Evolutionary conservation across 2,797 vertebrate species (phyloP).

Genomic region (Squalus acanthias): DNA sequence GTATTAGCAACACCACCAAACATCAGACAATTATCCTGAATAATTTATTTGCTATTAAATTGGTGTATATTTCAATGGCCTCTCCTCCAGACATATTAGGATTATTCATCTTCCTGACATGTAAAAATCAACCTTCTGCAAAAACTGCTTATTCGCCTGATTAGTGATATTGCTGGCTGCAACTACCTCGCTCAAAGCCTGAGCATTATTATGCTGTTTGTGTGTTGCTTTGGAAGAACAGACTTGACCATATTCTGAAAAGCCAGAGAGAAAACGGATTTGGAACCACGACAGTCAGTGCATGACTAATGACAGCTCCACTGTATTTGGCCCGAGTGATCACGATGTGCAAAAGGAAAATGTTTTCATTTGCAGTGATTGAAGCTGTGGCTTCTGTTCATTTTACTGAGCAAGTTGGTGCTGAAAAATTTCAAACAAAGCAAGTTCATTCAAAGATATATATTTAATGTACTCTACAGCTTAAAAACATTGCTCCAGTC

Average conservation of each 20-base stretch:
- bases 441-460: too few relatives aligned
- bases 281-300: background rate
- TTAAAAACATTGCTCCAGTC: background rate
- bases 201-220: background rate
- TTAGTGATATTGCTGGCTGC: background rate
- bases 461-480: background rate
- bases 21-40: background rate
- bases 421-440: background rate
- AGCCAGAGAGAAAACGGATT: background rate
- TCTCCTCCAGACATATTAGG: background rate
- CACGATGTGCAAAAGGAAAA: background rate
- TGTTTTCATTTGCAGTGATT: background rate
- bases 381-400: background rate
- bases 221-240: background rate
- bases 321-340: background rate
- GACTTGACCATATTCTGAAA: background rate
- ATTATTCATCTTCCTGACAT: background rate
- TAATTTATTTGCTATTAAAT: conserved; percentile 15
- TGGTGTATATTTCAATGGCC: background rate
- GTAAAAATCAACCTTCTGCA: background rate
- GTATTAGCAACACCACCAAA: background rate
- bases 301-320: background rate
- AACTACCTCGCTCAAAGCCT: background rate
- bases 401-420: background rate
- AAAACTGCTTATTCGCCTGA: background rate